phyloP scores from a whole-genome alignment of 2,888 invertebrate genomes.

The Amiota communis region DNA sequence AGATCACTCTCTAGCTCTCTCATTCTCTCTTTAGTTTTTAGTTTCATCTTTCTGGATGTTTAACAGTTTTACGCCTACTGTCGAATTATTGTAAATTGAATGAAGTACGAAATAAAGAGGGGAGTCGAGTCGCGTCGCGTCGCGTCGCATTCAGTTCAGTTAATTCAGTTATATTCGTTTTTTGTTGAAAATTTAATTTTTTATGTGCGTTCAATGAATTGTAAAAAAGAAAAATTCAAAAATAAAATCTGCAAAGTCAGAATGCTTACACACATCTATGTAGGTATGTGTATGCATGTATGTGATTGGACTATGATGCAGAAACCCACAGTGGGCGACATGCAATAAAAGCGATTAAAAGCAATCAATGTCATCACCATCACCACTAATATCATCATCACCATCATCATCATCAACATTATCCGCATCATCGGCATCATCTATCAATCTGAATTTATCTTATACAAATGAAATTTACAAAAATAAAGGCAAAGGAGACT shows the following conservation, averaged over 20 bases:
- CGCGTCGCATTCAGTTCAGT: neutral
- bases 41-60: neutral
- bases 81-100: neutral
- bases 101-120: neutral
- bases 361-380: too few relatives aligned
- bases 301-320: too few relatives aligned
- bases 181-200: neutral
- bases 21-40: neutral
- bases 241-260: neutral
- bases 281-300: too few relatives aligned
- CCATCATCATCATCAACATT: too few relatives aligned
- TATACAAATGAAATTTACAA: too few relatives aligned
- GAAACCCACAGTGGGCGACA: too few relatives aligned
- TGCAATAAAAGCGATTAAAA: too few relatives aligned
- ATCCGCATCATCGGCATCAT: too few relatives aligned
- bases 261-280: too few relatives aligned
- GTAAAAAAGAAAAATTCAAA: neutral
- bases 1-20: neutral
- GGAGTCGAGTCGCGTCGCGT: neutral
- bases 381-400: too few relatives aligned
- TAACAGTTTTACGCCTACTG: conserved; percentile 12
- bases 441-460: too few relatives aligned
- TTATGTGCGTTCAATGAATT: conserved; percentile 1
- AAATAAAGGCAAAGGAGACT: too few relatives aligned
- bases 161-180: neutral